These are phyloP conservation scores for Elymnias hypermnestra DNA, from an alignment of 1,140 invertebrate species.

Conservation along the genomic window DNA sequence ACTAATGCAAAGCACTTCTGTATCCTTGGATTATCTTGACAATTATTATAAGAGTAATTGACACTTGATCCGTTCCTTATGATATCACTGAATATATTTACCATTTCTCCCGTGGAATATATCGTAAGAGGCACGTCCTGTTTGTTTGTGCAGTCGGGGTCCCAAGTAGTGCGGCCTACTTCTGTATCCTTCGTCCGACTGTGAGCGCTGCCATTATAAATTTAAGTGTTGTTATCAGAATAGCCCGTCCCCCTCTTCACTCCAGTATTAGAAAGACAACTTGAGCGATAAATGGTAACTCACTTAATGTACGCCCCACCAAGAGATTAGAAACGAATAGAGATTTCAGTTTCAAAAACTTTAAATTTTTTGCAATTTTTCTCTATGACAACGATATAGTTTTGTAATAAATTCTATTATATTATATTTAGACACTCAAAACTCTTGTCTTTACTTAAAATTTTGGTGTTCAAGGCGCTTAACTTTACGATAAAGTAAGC, in stretches of 20 bases:
- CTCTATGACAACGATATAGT: too few relatives aligned
- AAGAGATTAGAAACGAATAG: constrained; percentile 27
- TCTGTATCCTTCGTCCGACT: constrained; percentile 45
- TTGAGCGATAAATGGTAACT: constrained; percentile 22
- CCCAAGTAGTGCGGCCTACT: constrained; percentile 48
- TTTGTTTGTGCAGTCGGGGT: constrained; percentile 10
- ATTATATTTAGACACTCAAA: too few relatives aligned
- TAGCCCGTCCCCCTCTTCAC: constrained; percentile 24
- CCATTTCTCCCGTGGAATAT: constrained; percentile 16
- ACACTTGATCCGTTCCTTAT: too few relatives aligned
- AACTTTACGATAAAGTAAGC: too few relatives aligned
- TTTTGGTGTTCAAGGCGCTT: too few relatives aligned
- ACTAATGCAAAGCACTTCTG: too few relatives aligned
- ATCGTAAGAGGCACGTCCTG: constrained; percentile 10
- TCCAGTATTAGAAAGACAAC: constrained; percentile 26
- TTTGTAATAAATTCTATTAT: too few relatives aligned
- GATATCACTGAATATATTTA: constrained; percentile 25
- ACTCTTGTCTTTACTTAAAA: too few relatives aligned
- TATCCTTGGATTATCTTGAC: too few relatives aligned
- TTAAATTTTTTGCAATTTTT: too few relatives aligned
- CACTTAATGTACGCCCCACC: constrained; percentile 17
- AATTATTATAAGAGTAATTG: too few relatives aligned
- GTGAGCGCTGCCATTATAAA: constrained; percentile 40
- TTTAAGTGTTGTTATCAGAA: constrained; percentile 38
- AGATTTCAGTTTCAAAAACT: too few relatives aligned